Percentiles rank a stretch among this genome's conserved stretches.
Conservation (phyloP, 2,113 vertebrate genomes). For the Nasalis larvatus region DNA sequence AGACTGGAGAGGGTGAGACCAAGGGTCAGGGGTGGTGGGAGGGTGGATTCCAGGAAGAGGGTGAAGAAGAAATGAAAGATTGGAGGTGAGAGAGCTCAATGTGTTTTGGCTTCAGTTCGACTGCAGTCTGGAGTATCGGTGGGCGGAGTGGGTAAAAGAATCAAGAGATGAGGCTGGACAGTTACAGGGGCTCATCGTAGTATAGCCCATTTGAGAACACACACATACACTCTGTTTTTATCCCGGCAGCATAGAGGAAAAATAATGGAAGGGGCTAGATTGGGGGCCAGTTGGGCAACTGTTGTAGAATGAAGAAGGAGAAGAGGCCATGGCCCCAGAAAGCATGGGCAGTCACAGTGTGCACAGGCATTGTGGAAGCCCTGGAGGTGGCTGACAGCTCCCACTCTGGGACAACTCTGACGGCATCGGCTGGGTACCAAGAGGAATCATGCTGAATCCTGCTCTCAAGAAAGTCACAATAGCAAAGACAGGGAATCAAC, state of each 20-base stretch:
- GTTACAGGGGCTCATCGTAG: neutral
- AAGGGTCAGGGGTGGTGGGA: neutral
- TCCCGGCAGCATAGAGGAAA: too few relatives aligned
- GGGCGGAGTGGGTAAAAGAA: fast-evolving
- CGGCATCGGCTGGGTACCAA: neutral
- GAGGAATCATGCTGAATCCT: neutral
- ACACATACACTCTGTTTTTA: neutral
- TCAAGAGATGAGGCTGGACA: neutral
- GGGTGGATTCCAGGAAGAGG: neutral
- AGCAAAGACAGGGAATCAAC: too few relatives aligned
- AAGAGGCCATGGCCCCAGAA: neutral
- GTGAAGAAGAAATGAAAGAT: neutral
- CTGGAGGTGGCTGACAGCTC: neutral
- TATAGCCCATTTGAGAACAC: neutral
- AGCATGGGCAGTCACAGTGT: neutral
- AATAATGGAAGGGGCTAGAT: too few relatives aligned
- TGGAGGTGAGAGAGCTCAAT: neutral
- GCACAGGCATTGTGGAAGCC: too few relatives aligned
- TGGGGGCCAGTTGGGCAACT: neutral
- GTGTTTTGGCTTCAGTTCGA: neutral
- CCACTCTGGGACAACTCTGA: neutral
- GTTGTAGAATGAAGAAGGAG: neutral
- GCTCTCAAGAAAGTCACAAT: neutral
- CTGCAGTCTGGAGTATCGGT: neutral
- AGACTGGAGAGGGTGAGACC: neutral